These are phyloP conservation scores for Epizoanthus illoricatus DNA, from an alignment of 92 coral and sea anemone species.

Conservation along the genomic window DNA sequence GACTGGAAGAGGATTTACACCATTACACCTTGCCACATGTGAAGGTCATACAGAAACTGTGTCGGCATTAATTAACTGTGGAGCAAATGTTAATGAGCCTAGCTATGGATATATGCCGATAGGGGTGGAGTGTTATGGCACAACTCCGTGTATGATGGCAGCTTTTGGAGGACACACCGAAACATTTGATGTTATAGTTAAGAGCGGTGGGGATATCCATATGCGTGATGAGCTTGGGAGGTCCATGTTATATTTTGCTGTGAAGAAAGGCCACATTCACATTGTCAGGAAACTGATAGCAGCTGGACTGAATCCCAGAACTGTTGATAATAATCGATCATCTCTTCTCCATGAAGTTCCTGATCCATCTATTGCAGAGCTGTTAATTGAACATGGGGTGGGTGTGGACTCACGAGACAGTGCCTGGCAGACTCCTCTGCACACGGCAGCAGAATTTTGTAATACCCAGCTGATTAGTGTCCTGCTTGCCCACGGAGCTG, in stretches of 20 bases:
- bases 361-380: conserved; percentile 6
- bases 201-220: conserved; percentile 28
- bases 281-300: neutral
- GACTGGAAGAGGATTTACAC: conserved; percentile 23
- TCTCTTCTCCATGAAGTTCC: conserved; percentile 28
- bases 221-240: conserved; percentile 25
- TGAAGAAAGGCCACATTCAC: conserved; percentile 23
- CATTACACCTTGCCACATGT: conserved; percentile 31
- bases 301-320: conserved; percentile 4
- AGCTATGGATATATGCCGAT: conserved; percentile 33
- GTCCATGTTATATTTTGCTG: conserved; percentile 15
- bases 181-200: neutral
- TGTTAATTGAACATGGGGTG: conserved; percentile 15
- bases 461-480: conserved; percentile 5
- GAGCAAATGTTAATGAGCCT: conserved; percentile 32
- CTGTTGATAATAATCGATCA: neutral
- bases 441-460: conserved; percentile 20
- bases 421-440: conserved; percentile 30
- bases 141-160: conserved; percentile 45
- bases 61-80: conserved; percentile 9
- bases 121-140: conserved; percentile 27
- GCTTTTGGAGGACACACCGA: conserved; percentile 25
- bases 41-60: conserved; percentile 34
- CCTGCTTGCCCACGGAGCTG: conserved; percentile 26
- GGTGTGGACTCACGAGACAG: conserved; percentile 8